These are phyloP conservation scores for Nycticorax nycticorax DNA, from an alignment of 2,113 vertebrate genomes.

Conservation along the genomic window DNA sequence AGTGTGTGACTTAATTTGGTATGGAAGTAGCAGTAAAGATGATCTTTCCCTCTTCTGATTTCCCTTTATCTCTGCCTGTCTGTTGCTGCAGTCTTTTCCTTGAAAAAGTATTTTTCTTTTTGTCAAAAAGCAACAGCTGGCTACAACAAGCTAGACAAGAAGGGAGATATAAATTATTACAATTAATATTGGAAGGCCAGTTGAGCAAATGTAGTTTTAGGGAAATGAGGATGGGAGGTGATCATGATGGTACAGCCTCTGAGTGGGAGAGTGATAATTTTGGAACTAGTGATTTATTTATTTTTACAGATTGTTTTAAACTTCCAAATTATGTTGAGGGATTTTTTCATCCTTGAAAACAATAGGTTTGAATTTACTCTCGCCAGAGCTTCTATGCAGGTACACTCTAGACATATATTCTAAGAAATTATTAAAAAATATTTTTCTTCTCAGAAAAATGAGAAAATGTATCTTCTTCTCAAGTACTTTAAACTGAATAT, in stretches of 20 bases:
- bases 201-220: neutral
- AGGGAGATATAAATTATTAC: neutral
- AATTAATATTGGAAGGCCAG: neutral
- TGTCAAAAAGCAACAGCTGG: neutral
- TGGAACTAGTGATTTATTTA: neutral
- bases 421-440: neutral
- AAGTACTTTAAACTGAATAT: neutral
- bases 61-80: neutral
- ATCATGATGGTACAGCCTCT: neutral
- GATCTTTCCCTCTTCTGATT: neutral
- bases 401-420: rapidly evolving
- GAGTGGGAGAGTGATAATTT: neutral
- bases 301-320: neutral
- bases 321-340: neutral
- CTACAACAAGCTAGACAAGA: neutral
- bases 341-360: neutral
- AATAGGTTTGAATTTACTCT: neutral
- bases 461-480: neutral
- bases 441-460: neutral
- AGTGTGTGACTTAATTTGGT: neutral
- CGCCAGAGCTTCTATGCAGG: neutral
- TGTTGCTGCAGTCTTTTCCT: neutral
- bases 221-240: neutral
- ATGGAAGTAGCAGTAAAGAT: neutral
- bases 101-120: neutral